A percentile compares a stretch with the other conserved stretches of the same genome.
phyloP scores from a whole-genome alignment of 2,113 vertebrate genomes.

The Dasyprocta punctata region DNA sequence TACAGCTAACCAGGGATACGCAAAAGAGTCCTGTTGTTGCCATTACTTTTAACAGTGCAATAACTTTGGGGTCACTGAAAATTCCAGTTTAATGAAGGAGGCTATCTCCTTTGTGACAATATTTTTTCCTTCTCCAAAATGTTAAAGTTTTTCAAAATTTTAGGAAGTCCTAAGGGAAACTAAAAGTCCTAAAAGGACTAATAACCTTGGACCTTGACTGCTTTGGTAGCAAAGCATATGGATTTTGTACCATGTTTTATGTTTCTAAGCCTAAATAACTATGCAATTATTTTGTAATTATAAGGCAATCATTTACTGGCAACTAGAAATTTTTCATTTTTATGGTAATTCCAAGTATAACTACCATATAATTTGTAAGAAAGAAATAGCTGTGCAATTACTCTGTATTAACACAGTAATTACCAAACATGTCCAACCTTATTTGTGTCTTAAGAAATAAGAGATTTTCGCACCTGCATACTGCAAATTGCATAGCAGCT shows the following conservation, averaged over 20 bases:
- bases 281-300: conserved; percentile 88
- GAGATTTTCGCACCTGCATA: conserved; percentile 84
- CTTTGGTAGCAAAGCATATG: conserved; percentile 70
- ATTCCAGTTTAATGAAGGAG: conserved; percentile 55
- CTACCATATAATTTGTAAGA: conserved; percentile 87
- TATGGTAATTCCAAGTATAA: conserved; percentile 85
- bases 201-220: conserved; percentile 63
- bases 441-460: conserved; percentile 81
- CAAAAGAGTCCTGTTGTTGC: background rate
- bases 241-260: conserved; percentile 82
- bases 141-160: conserved; percentile 72
- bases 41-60: conserved; percentile 28
- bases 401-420: conserved; percentile 88
- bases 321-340: conserved; percentile 84
- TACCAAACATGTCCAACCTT: conserved; percentile 84
- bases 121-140: conserved; percentile 31
- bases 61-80: conserved; percentile 65
- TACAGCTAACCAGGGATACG: background rate
- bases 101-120: conserved; percentile 14
- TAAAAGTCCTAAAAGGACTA: conserved; percentile 42
- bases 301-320: conserved; percentile 86
- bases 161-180: conserved; percentile 54
- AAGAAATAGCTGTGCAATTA: conserved; percentile 87
- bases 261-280: conserved; percentile 80
- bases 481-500: conserved; percentile 76